Conservation (phyloP, 2,888 invertebrate genomes). For the Perithous albicinctus region DNA sequence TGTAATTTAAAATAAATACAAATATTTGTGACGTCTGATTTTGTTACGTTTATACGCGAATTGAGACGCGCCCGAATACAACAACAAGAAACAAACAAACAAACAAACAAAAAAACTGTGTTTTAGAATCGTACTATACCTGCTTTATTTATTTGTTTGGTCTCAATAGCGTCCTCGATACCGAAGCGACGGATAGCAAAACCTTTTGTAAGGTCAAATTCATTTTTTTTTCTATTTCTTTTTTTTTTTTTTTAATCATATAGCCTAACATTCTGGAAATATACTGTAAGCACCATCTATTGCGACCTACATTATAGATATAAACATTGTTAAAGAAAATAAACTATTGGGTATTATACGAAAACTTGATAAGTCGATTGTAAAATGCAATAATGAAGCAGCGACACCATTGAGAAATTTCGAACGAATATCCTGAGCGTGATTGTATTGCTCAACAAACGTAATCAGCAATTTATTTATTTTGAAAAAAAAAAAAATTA, state of each 20-base stretch:
- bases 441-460: slow-evolving; percentile 42
- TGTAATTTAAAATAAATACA: slow-evolving; percentile 73
- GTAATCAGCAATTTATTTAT: slow-evolving; percentile 55
- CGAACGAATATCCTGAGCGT: slow-evolving; percentile 36
- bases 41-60: slow-evolving; percentile 68
- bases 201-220: slow-evolving; percentile 47
- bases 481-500: slow-evolving; percentile 18
- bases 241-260: slow-evolving; percentile 51
- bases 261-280: slow-evolving; percentile 66
- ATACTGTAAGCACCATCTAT: slow-evolving; percentile 65
- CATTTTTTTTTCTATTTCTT: too few relatives aligned
- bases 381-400: slow-evolving; percentile 62
- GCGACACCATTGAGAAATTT: slow-evolving; percentile 37
- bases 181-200: slow-evolving; percentile 13
- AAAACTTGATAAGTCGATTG: slow-evolving; percentile 54
- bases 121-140: slow-evolving; percentile 54
- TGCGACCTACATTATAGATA: slow-evolving; percentile 69
- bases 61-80: slow-evolving; percentile 66
- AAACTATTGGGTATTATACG: slow-evolving; percentile 76
- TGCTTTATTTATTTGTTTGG: slow-evolving; percentile 61
- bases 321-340: slow-evolving; percentile 76
- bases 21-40: slow-evolving; percentile 76
- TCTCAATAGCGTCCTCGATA: slow-evolving; percentile 54
- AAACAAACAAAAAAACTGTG: slow-evolving; percentile 15
- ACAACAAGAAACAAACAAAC: slow-evolving; percentile 56